phyloP scores from a whole-genome alignment of 2,888 invertebrate genomes.

The Aquatica leii region DNA sequence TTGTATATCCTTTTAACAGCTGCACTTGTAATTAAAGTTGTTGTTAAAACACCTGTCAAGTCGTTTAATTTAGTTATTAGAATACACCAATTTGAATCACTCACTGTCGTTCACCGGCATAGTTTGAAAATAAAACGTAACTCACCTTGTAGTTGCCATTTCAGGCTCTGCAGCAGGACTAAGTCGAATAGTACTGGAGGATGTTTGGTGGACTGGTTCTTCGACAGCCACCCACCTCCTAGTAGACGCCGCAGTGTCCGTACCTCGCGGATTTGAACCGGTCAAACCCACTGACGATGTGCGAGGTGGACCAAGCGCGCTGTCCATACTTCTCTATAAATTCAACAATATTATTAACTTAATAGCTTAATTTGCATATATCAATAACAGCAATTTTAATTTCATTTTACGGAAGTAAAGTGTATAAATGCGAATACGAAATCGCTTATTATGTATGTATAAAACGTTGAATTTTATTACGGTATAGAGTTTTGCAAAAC shows the following conservation, averaged over 20 bases:
- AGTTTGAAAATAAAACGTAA: constrained; percentile 11
- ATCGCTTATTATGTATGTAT: no score
- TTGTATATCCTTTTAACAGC: no score
- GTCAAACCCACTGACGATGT: constrained; percentile 49
- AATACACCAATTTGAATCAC: not conserved
- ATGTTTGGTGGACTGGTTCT: constrained; percentile 58
- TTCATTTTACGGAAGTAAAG: no score
- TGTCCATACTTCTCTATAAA: constrained; percentile 59
- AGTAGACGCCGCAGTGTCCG: constrained; percentile 46
- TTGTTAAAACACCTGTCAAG: no score
- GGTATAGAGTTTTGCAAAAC: no score
- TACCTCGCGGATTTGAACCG: constrained; percentile 49
- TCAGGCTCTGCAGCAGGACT: constrained; percentile 62
- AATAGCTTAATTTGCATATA: not conserved
- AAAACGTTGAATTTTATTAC: no score
- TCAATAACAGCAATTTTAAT: no score
- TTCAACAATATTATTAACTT: not conserved
- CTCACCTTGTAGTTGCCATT: constrained; percentile 53
- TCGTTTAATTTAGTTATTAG: not conserved
- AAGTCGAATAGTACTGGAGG: constrained; percentile 51
- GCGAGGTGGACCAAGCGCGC: constrained; percentile 53
- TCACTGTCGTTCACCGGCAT: not conserved
- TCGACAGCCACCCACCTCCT: constrained; percentile 49
- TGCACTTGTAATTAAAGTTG: no score
- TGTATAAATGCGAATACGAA: no score